phyloP scores from a whole-genome alignment of 2,888 invertebrate species.

The Cabera pusaria region DNA sequence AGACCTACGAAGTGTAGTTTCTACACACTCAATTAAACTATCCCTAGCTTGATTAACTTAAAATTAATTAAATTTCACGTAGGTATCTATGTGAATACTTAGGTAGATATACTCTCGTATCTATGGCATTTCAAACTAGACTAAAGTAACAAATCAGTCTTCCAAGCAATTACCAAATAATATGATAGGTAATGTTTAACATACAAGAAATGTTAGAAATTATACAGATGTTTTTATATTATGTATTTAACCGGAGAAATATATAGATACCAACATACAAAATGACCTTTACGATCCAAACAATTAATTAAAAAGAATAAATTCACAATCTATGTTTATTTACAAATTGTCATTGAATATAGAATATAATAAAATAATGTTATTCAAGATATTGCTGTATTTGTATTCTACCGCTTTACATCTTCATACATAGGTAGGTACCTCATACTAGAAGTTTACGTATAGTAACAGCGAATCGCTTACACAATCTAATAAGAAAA shows the following conservation, averaged over 20 bases:
- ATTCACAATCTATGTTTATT: slow-evolving; percentile 31
- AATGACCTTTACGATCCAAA: slow-evolving; percentile 13
- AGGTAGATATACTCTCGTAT: slow-evolving; percentile 60
- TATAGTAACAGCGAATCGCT: slow-evolving; percentile 54
- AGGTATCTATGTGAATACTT: slow-evolving; percentile 52
- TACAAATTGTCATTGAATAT: slow-evolving; percentile 22
- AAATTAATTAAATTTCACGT: slow-evolving; percentile 50
- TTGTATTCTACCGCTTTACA: slow-evolving; percentile 30
- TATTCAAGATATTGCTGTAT: slow-evolving; percentile 16
- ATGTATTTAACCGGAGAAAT: slow-evolving; percentile 8
- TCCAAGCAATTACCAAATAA: slow-evolving; percentile 75
- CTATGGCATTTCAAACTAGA: slow-evolving; percentile 84
- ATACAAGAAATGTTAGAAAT: slow-evolving; percentile 23
- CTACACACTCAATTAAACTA: slow-evolving; percentile 61
- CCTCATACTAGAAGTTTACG: slow-evolving; percentile 49
- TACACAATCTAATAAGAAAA: slow-evolving; percentile 49
- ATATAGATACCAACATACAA: slow-evolving; percentile 23
- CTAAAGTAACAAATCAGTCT: slow-evolving; percentile 84
- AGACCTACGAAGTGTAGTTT: slow-evolving; percentile 63
- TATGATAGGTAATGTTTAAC: slow-evolving; percentile 59
- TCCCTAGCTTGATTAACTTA: slow-evolving; percentile 45
- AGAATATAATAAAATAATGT: slow-evolving; percentile 14
- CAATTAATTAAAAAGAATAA: slow-evolving; percentile 29
- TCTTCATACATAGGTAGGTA: slow-evolving; percentile 36
- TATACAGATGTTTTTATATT: slow-evolving; percentile 19